These are phyloP conservation scores for Anhinga anhinga DNA, from an alignment of 2,113 vertebrate genomes.

Conservation along the genomic window DNA sequence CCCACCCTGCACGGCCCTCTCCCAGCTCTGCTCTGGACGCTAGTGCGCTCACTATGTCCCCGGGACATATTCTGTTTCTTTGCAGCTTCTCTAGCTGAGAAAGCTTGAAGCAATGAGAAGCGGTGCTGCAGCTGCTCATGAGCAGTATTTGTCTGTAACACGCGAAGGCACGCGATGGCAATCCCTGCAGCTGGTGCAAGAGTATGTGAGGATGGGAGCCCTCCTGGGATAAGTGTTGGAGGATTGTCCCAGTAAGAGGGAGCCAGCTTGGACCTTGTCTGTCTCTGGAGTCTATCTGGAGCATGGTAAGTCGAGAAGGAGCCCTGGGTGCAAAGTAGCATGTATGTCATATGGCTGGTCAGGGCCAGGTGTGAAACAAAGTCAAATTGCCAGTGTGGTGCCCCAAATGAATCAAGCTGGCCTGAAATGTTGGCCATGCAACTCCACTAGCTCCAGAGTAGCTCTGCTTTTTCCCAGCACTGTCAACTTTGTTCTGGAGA, in stretches of 20 bases:
- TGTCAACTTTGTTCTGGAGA: neutral
- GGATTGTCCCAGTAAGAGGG: neutral
- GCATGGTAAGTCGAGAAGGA: neutral
- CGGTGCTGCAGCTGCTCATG: neutral
- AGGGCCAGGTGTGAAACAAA: neutral
- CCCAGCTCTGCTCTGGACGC: neutral
- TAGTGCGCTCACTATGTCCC: accelerated
- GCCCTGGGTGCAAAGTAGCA: neutral
- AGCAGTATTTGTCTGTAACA: neutral
- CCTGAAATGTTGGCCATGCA: neutral
- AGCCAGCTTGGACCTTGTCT: neutral
- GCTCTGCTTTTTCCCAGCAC: neutral
- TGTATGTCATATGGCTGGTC: neutral
- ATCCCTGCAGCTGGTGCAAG: neutral
- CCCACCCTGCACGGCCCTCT: accelerated
- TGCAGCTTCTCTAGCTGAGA: neutral
- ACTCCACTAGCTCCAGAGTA: neutral
- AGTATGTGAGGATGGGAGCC: neutral
- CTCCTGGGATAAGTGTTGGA: neutral
- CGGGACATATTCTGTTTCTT: neutral
- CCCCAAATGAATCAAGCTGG: neutral
- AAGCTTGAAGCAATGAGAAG: neutral
- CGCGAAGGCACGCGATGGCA: neutral
- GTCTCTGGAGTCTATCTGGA: neutral
- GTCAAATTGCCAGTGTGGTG: neutral